Evolutionary conservation across 1,140 invertebrate genomes (phyloP).

Genomic region (Lamellibrachia luymesi): DNA sequence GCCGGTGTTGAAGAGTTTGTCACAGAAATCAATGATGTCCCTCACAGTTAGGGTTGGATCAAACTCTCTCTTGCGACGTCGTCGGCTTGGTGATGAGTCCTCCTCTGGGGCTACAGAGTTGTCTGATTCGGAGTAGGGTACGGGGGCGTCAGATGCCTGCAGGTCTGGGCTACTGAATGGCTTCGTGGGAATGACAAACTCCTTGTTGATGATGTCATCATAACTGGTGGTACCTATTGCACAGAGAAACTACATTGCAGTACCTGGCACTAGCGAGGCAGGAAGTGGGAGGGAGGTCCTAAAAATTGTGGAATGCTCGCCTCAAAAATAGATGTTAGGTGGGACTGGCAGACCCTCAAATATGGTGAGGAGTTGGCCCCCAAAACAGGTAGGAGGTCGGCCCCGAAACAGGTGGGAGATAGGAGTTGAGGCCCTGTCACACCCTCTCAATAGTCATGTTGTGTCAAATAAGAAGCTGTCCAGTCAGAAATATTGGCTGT

Average conservation of each 20-base stretch:
- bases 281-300: no score
- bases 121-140: slow-evolving; percentile 20
- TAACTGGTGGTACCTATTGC: background rate
- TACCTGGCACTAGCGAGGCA: no score
- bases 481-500: no score
- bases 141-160: slow-evolving; percentile 33
- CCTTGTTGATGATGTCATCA: slow-evolving; percentile 18
- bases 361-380: no score
- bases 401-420: no score
- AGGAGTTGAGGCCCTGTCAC: no score
- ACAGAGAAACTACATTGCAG: background rate
- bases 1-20: slow-evolving; percentile 25
- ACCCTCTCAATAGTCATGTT: no score
- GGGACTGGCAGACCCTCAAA: no score
- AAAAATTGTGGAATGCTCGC: no score
- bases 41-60: background rate
- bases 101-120: slow-evolving; percentile 15
- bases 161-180: slow-evolving; percentile 28
- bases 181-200: slow-evolving; percentile 22
- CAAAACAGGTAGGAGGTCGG: no score
- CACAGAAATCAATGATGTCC: slow-evolving; percentile 26
- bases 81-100: slow-evolving; percentile 9
- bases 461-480: no score
- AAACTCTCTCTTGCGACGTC: background rate
- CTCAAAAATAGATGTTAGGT: no score